A percentile compares a stretch with the other conserved stretches of the same genome.
Conservation (phyloP, 2,797 vertebrate genomes). For the Esox lucius region DNA sequence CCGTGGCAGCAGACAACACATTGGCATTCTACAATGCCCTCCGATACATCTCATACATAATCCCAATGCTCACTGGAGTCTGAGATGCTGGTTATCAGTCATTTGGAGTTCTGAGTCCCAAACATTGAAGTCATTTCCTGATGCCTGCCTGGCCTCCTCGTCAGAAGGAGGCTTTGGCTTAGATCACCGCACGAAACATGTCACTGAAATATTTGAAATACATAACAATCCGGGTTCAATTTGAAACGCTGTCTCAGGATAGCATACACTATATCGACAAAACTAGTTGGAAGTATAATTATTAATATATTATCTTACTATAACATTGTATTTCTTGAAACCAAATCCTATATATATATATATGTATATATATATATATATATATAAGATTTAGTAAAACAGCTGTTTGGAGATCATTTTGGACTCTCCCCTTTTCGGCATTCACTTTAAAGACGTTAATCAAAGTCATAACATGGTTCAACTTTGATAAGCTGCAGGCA, state of each 20-base stretch:
- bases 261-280: background rate
- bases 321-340: background rate
- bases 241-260: background rate
- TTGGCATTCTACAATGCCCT: constrained; percentile 4
- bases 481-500: constrained; percentile 67
- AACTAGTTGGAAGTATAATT: too few relatives aligned
- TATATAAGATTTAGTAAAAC: background rate
- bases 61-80: constrained; percentile 22
- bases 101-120: constrained; percentile 8
- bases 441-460: constrained; percentile 64
- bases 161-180: background rate
- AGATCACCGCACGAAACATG: background rate
- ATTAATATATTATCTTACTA: too few relatives aligned
- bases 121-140: constrained; percentile 15
- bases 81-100: constrained; percentile 15
- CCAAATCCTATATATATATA: background rate
- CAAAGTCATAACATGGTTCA: constrained; percentile 72
- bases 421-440: constrained; percentile 62
- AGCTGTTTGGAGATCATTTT: background rate
- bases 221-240: background rate
- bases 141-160: background rate
- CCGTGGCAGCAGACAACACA: constrained; percentile 13
- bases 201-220: background rate
- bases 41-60: constrained; percentile 20
- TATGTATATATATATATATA: too few relatives aligned